Base-by-base conservation (phyloP, 2,113 vertebrate species). In the Chionodraco myersi region DNA sequence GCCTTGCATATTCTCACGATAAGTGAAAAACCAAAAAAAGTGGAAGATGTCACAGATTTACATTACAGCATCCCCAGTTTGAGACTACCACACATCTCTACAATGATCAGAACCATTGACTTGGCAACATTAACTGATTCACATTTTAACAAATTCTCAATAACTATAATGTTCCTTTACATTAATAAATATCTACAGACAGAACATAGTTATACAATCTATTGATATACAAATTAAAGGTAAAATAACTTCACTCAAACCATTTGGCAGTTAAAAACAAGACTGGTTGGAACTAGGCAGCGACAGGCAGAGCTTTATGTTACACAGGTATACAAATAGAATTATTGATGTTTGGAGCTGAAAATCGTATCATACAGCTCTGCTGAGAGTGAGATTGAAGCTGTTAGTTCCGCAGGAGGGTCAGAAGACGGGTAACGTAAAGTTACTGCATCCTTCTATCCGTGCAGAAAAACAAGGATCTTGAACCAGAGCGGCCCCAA, bases 291-390 rank as follows among this genome's bases (percentile, higher is more conserved):
- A 51, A 8, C 2, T 6, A 74, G 7, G 54, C 41, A 16, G 4
- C 52, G 66, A 48, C 56, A 57, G 14, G 47, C 45, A 26, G 7
- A 66, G 45, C 21, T 64, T n/a, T 18, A 63, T 48, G 4, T 79
- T 69, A 64, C 44, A 52, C 5, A 3, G 34, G 13, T 48, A 16
- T 18, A 73, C 18, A 60, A 70, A 77, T 59, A 78, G 53, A 54
- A 52, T 41, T 48, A 70, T 64, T 70, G 64, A 81, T 59, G 57
- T 72, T 44, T 0, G 2, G 54, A 13, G 49, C 65, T 71, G 75
- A 71, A 26, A 66, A 10, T 73, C 68, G 36, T 52, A n/a, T 71
- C 21, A 51, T 4, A 26, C 18, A 53, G 13, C 48, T 9, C 8
- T 74, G 44, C 10, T 21, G 12, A 70, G 23, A 48, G 15, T 52